Base-by-base conservation (phyloP, 2,888 invertebrate genomes). In the Yponomeuta malinellus region DNA sequence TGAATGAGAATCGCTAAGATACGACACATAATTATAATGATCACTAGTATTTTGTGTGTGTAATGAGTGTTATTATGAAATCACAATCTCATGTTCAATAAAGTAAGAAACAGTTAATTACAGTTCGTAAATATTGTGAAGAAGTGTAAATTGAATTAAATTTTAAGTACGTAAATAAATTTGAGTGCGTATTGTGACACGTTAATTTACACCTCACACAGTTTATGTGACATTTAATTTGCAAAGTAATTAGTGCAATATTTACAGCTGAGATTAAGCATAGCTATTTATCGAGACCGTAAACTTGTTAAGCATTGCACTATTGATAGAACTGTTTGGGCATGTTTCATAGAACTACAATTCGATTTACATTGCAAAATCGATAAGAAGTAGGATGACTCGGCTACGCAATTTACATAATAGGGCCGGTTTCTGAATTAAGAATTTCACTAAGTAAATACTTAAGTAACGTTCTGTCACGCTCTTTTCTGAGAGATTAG, bases 21-120 rank as follows among this genome's bases (percentile, higher is more conserved):
- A 52, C 8, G 69, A 52, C 74, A 78, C 65, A 63, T 66, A 68
- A 71, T 72, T 23, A 23, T 23, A 23, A 71, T 68, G 69, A n/a
- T 68, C 33, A 52, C 63, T 23, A 23, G 9, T 63, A 6, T 63
- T 63, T 63, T 6, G 33, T 63, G 15, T 63, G 43, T 8, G 43
- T 43, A 6, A 43, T 43, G 43, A 43, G 43, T 43, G 43, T 43
- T 43, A 43, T 43, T 43, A 43, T 43, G 43, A 43, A 43, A 43
- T 43, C 43, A 43, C 43, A 43, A 43, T 8, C 43, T 43, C 43
- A 43, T 8, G 43, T 8, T 8, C 9, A 43, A 43, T 43, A 8
- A 43, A 43, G 8, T 43, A 43, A 43, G 43, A 43, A 43, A 43
- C 43, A 43, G 8, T 43, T 43, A 5, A 8, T 43, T 8, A 8